Conservation (phyloP, 2,113 vertebrate genomes). For the Xenopus laevis region DNA sequence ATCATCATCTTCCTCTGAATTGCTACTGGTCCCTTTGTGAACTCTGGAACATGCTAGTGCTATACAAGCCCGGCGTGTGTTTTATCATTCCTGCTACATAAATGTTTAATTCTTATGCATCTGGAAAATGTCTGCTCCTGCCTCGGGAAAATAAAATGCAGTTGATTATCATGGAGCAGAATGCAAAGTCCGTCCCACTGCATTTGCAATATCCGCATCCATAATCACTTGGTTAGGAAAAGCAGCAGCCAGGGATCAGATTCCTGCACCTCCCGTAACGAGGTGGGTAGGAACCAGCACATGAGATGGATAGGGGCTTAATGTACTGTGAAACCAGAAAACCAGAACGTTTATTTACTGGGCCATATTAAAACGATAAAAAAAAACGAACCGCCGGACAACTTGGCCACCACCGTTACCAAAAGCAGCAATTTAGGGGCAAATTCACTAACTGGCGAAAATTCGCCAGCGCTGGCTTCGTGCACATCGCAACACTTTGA, state of each 20-base stretch:
- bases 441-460: no score
- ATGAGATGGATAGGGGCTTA: slow-evolving; percentile 38
- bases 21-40: no score
- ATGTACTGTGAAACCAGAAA: slow-evolving; percentile 48
- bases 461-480: no score
- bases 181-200: neutral
- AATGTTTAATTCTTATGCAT: slow-evolving; percentile 2
- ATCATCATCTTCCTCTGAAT: no score
- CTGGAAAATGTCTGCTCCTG: slow-evolving; percentile 38
- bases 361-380: slow-evolving; percentile 36
- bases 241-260: slow-evolving; percentile 54
- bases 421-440: neutral
- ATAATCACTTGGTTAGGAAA: slow-evolving; percentile 57
- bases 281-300: slow-evolving; percentile 46
- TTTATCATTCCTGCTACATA: neutral
- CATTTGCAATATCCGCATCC: slow-evolving; percentile 49
- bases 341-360: slow-evolving; percentile 36
- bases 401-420: neutral
- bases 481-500: no score
- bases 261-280: slow-evolving; percentile 51
- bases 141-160: no score
- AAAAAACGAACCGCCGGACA: neutral
- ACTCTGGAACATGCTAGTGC: no score
- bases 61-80: no score
- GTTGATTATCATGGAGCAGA: no score